Evolutionary conservation across 2,113 vertebrate species (phyloP), one percentile per base, ranked within the genome.

Genomic region (Gallinago jamesoni): DNA sequence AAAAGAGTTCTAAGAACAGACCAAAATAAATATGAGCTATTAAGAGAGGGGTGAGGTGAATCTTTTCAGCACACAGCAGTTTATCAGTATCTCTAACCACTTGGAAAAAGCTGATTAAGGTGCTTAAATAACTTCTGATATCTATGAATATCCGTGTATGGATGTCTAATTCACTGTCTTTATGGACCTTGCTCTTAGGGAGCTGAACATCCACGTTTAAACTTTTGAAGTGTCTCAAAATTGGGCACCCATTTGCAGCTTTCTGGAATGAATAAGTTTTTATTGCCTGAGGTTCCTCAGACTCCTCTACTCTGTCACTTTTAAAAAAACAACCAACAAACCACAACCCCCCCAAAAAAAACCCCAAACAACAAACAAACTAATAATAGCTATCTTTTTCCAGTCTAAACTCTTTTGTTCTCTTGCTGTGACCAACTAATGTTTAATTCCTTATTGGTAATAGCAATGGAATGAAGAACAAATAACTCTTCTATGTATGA

Each of bases 51-150:
- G 48, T 31, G 25, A 53, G 25, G 50, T 66, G 56, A 69, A 89
- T 37, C 48, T 92, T 75, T 87, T 74, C 68, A 86, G 24, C 43
- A 89, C 37, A 21, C 9, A 70, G 48, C 35, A 41, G 35, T 87
- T 87, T 93, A 84, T 81, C 79, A 66, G 52, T 92, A 24, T 75
- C 76, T 92, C 79, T 60, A 90, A 89, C 68, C 90, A 93, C 82
- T 92, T 94, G 76, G 76, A 94, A 93, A 66, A 92, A 95, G 76
- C 92, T 87, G 94, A 94, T 88, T 88, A 95, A 86, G 28, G 35
- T 90, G 37, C 94, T 94, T 90, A 93, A 90, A 90, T 90, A 96
- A 88, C 78, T 95, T 70, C 30, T 74, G 59, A 56, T 92, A 90
- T 77, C 82, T 87, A 14, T 67, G 79, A 63, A 53, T 62, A 43